Conservation (phyloP, 2,888 invertebrate species). For the Aphidius colemani region DNA sequence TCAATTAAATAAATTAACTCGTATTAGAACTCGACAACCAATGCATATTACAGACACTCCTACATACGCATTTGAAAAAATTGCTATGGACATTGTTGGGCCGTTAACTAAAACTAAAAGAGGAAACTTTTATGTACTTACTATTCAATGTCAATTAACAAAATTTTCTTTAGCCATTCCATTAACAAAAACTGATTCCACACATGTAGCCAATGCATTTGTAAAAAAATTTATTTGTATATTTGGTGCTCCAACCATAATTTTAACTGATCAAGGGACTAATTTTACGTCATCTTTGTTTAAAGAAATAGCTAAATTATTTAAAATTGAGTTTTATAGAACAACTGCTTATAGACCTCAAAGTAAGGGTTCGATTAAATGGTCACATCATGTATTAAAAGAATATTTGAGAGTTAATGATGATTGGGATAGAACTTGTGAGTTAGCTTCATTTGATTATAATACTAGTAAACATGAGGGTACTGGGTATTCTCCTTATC, state of each 20-base stretch:
- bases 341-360: conserved; percentile 23
- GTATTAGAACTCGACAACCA: conserved; percentile 14
- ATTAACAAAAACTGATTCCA: no score
- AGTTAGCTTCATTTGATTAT: neutral
- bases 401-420: conserved; percentile 1
- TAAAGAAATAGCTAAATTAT: conserved; percentile 7
- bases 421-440: neutral
- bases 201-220: no score
- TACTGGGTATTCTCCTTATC: no score
- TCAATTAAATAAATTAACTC: conserved; percentile 30
- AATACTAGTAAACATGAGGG: neutral
- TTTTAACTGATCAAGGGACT: conserved; percentile 22
- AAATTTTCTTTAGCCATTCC: conserved; percentile 25
- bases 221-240: neutral
- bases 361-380: conserved; percentile 21
- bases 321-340: conserved; percentile 11
- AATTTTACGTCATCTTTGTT: conserved; percentile 14
- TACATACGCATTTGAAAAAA: conserved; percentile 22
- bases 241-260: conserved; percentile 12
- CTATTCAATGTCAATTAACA: conserved; percentile 26
- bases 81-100: conserved; percentile 25
- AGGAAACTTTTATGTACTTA: conserved; percentile 22
- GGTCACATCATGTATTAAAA: neutral
- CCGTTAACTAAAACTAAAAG: conserved; percentile 17
- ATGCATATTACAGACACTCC: conserved; percentile 24